A percentile compares a stretch with the other conserved stretches of the same genome.
Evolutionary conservation across 1,140 invertebrate species (phyloP).

Genomic region (Pollicipes pollicipes): DNA sequence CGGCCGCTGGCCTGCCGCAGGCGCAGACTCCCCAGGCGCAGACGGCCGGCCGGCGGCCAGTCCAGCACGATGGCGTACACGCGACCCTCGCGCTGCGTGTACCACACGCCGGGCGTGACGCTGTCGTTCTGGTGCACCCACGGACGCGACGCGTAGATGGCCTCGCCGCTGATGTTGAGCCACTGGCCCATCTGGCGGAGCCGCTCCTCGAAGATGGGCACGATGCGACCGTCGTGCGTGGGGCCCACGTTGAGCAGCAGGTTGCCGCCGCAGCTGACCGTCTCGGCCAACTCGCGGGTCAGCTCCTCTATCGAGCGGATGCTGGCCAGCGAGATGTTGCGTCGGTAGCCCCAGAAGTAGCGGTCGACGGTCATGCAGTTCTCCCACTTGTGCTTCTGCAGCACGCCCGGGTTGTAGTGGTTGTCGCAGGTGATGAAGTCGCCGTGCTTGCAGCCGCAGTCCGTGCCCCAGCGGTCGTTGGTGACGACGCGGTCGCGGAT

Average conservation of each 20-base stretch:
- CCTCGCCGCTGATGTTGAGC: conserved; percentile 67
- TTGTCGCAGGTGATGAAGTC: conserved; percentile 65
- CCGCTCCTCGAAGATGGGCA: conserved; percentile 75
- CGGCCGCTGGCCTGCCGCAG: not conserved
- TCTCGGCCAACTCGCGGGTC: not conserved
- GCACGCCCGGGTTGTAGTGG: conserved; percentile 47
- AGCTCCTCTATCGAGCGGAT: not conserved
- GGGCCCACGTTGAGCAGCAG: conserved; percentile 77
- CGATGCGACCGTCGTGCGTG: conserved; percentile 68
- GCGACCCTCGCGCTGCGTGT: not conserved
- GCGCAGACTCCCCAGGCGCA: not conserved
- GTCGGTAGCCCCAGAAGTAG: conserved; percentile 72
- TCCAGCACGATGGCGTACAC: not conserved
- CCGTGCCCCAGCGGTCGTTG: conserved; percentile 67
- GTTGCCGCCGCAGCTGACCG: conserved; percentile 72
- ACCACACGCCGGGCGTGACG: conserved; percentile 35
- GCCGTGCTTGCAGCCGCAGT: conserved; percentile 64
- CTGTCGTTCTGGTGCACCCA: conserved; percentile 72
- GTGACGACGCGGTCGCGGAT: conserved; percentile 69
- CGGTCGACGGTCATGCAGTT: conserved; percentile 80
- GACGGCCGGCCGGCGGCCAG: not conserved
- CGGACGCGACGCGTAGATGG: conserved; percentile 59
- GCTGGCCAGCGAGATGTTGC: conserved; percentile 49
- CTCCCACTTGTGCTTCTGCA: conserved; percentile 69
- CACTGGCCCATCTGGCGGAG: conserved; percentile 47